Base-by-base conservation (phyloP, 2,888 invertebrate genomes). In the Acleris emargana region DNA sequence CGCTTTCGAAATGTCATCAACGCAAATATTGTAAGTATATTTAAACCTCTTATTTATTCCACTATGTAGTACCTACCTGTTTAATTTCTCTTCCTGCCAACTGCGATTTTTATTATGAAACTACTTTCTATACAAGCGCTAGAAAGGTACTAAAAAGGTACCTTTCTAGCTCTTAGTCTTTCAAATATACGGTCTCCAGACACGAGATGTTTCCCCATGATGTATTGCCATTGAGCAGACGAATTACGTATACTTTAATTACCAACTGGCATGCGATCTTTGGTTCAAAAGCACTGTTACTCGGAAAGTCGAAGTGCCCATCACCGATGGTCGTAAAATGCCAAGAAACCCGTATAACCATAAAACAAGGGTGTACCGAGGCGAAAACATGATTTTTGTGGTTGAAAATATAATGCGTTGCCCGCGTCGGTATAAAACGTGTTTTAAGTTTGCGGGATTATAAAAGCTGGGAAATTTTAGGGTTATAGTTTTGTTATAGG, bases 211-310 rank as follows among this genome's bases (percentile, higher is more conserved):
- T 18, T 9, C 11, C 49, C 58, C 81, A 83, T 86, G 82, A 86
- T 78, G 80, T 80, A 79, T 73, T 72, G 72, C 74, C 55, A 17
- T 50, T 57, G 71, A 72, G 78, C 84, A 85, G 86, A 86, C 86
- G 79, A 80, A 86, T 84, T 86, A 84, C 84, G 86, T 84, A 86
- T 79, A 77, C 77, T 84, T 88, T 91, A 91, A 91, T 91, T 91
- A 88, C 84, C 83, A 80, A 76, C 80, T 82, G 89, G 86, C 90
- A 91, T 82, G 88, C 88, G 83, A 90, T 86, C 84, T 86, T 79
- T 69, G 76, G 76, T 75, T 80, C 80, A 72, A 70, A 75, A 82
- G 79, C 81, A 86, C 87, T 74, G 87, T 87, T 88, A 84, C 76
- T 78, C 62, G 69, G 74, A 71, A 73, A 71, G 79, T 54, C 87